These are phyloP conservation scores for Phenacoccus solenopsis DNA, from an alignment of 1,140 invertebrate species.

Conservation along the genomic window DNA sequence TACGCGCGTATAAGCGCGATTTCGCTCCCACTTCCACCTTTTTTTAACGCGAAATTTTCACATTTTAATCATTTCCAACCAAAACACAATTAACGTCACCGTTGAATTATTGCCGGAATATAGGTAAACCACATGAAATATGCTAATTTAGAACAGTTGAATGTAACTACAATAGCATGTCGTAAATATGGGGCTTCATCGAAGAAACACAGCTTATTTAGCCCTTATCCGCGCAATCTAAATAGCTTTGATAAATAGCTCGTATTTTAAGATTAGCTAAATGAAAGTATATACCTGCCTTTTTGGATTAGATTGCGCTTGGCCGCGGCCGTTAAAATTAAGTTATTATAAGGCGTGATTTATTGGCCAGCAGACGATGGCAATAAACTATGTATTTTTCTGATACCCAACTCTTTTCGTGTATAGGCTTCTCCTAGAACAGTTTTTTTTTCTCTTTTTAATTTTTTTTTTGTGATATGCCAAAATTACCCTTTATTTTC, in stretches of 20 bases:
- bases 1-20: not conserved
- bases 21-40: not conserved
- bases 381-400: conserved; percentile 3
- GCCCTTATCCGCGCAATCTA: conserved; percentile 14
- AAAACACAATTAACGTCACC: conserved; percentile 12
- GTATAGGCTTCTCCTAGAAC: not conserved
- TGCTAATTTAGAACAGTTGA: conserved; percentile 11
- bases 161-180: conserved; percentile 18
- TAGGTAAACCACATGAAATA: conserved; percentile 18
- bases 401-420: not conserved
- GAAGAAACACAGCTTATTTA: conserved; percentile 15
- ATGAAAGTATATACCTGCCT: conserved; percentile 10
- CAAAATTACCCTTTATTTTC: not conserved
- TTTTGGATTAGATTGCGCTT: not conserved
- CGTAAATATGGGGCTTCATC: conserved; percentile 17
- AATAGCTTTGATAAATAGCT: conserved; percentile 17
- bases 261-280: conserved; percentile 18
- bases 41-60: conserved; percentile 10
- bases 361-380: not conserved
- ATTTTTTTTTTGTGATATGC: conserved; percentile 1
- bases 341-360: conserved; percentile 2
- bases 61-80: conserved; percentile 14
- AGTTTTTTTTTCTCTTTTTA: no score
- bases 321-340: not conserved
- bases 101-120: conserved; percentile 16